These are phyloP conservation scores for Drosophila nasuta DNA, from an alignment of 1,140 invertebrate genomes.

Conservation along the genomic window DNA sequence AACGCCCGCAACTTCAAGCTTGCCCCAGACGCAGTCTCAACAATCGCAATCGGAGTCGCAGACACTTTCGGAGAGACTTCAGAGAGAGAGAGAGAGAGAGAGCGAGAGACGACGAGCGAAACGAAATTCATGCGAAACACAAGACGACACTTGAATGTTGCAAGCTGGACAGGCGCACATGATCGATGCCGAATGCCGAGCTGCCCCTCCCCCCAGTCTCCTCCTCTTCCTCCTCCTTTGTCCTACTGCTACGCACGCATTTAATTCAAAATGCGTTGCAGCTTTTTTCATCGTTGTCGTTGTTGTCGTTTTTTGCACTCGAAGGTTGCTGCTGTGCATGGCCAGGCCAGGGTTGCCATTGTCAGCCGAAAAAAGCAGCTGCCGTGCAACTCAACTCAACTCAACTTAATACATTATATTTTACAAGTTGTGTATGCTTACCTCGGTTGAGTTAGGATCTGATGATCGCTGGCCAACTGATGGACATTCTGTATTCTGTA, in stretches of 20 bases:
- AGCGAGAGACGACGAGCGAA: slow-evolving; percentile 14
- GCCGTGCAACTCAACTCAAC: slow-evolving; percentile 2
- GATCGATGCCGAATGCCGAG: slow-evolving; percentile 53
- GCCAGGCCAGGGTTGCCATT: slow-evolving; percentile 78
- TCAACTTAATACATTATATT: not conserved
- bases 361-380: slow-evolving; percentile 58
- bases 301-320: slow-evolving; percentile 46
- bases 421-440: slow-evolving; percentile 35
- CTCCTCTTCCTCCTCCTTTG: slow-evolving; percentile 6
- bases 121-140: slow-evolving; percentile 55
- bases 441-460: slow-evolving; percentile 62
- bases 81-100: slow-evolving; percentile 1
- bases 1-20: slow-evolving; percentile 55
- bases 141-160: slow-evolving; percentile 70
- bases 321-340: slow-evolving; percentile 68
- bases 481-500: slow-evolving; percentile 60
- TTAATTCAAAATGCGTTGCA: slow-evolving; percentile 80
- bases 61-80: not conserved
- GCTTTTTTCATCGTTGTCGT: slow-evolving; percentile 25
- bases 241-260: slow-evolving; percentile 61
- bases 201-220: not conserved
- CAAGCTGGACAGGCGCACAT: slow-evolving; percentile 65
- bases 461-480: slow-evolving; percentile 23
- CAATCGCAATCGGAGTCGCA: not conserved
- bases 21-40: slow-evolving; percentile 17